Evolutionary conservation across 2,888 invertebrate species (phyloP).

Genomic region (Drosophila gaucha): DNA sequence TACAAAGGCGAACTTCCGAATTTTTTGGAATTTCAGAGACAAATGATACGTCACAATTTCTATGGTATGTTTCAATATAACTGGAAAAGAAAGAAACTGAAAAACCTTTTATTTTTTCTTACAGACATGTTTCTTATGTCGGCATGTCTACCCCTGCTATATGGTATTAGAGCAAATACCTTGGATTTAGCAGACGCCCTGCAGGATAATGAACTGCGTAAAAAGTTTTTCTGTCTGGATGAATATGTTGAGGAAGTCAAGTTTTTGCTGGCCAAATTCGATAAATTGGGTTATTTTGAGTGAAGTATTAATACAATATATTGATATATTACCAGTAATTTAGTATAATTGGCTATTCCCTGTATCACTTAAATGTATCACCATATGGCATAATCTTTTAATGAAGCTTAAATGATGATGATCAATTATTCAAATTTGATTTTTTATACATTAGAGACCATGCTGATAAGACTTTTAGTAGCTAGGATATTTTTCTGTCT

Average conservation of each 20-base stretch:
- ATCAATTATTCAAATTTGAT: too few species aligned
- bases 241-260: conserved; percentile 31
- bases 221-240: conserved; percentile 18
- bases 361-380: too few species aligned
- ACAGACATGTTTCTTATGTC: conserved; percentile 30
- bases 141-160: conserved; percentile 36
- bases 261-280: conserved; percentile 28
- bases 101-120: conserved; percentile 11
- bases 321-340: too few species aligned
- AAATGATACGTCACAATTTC: conserved; percentile 47
- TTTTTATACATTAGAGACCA: too few species aligned
- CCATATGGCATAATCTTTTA: too few species aligned
- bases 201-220: conserved; percentile 17
- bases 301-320: neutral
- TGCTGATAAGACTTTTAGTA: too few species aligned
- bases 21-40: conserved; percentile 49
- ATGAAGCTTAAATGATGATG: too few species aligned
- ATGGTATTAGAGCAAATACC: conserved; percentile 10
- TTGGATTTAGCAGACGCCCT: conserved; percentile 8
- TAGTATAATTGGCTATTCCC: too few species aligned
- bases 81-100: conserved; percentile 28
- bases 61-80: conserved; percentile 44
- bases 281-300: conserved; percentile 46
- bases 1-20: conserved; percentile 65
- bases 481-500: too few species aligned